Evolutionary conservation across 2,888 invertebrate species (phyloP).

Genomic region (Carterocephalus palaemon): DNA sequence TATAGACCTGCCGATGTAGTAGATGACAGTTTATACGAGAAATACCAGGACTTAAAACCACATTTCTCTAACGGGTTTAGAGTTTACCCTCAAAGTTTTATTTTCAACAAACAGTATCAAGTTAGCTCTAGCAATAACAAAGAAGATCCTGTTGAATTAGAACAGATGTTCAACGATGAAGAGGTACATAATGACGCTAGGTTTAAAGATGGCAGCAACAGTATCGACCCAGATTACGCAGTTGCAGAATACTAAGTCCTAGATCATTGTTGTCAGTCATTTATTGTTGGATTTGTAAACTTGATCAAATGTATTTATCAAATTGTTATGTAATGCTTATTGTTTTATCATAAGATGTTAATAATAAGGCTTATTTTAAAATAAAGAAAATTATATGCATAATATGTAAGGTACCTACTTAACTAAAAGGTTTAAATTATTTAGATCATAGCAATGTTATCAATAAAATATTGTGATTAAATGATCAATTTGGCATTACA

Average conservation of each 20-base stretch:
- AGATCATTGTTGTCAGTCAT: background rate
- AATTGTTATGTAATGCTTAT: background rate
- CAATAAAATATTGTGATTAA: no score
- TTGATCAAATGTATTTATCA: background rate
- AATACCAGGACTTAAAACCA: conserved; percentile 44
- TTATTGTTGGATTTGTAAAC: background rate
- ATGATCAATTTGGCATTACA: no score
- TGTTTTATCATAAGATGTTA: no score
- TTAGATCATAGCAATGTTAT: no score
- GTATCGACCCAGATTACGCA: conserved; percentile 50
- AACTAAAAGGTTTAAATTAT: no score
- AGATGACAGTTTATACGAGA: conserved; percentile 35
- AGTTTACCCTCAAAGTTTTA: conserved; percentile 46
- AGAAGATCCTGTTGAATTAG: conserved; percentile 41
- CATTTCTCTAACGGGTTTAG: conserved; percentile 43
- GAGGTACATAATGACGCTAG: conserved; percentile 41
- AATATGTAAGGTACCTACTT: no score
- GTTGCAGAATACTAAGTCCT: conserved; percentile 51
- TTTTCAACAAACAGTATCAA: conserved; percentile 39
- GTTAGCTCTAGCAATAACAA: conserved; percentile 38
- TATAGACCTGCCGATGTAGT: conserved; percentile 17
- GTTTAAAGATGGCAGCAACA: conserved; percentile 52
- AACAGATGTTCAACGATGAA: conserved; percentile 48
- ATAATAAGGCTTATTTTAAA: no score
- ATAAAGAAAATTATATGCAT: no score